A percentile compares a stretch with the other conserved stretches of the same genome.
Evolutionary conservation across 2,113 vertebrate species (phyloP).

Genomic region (Pelodiscus sinensis): DNA sequence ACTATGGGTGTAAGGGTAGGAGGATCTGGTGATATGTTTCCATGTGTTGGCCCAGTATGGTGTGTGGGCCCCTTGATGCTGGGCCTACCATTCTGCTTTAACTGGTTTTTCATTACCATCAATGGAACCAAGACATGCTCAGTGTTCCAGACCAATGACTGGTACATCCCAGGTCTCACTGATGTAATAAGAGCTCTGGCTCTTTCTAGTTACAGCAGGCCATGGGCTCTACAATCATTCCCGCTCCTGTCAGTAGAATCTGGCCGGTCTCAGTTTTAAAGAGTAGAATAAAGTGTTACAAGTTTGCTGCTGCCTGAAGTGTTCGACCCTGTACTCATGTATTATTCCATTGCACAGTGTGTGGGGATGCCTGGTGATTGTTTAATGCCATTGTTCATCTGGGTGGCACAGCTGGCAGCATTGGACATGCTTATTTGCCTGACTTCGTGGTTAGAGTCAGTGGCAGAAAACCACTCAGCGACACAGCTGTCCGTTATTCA

Average conservation of each 20-base stretch:
- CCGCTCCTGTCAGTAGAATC: neutral
- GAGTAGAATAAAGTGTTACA: neutral
- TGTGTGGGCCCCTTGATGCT: neutral
- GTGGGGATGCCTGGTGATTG: accelerated
- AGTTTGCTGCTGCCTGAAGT: neutral
- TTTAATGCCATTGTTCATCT: neutral
- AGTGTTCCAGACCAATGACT: slow-evolving; percentile 17
- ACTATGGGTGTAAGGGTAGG: neutral
- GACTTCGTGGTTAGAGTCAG: neutral
- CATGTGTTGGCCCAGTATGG: neutral
- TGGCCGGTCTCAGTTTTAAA: neutral
- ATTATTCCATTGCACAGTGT: accelerated
- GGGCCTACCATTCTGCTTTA: slow-evolving; percentile 11
- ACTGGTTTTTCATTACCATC: slow-evolving; percentile 33
- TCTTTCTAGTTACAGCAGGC: neutral
- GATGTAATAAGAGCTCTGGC: neutral
- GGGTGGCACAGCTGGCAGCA: neutral
- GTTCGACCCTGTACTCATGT: too few relatives aligned
- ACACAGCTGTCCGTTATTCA: neutral
- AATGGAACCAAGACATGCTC: neutral
- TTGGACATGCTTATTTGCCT: neutral
- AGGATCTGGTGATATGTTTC: neutral
- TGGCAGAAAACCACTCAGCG: neutral
- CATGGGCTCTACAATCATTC: neutral
- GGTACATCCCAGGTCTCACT: neutral